phyloP scores from a whole-genome alignment of 2,888 invertebrate genomes.

The Acrocyrtus sp. region DNA sequence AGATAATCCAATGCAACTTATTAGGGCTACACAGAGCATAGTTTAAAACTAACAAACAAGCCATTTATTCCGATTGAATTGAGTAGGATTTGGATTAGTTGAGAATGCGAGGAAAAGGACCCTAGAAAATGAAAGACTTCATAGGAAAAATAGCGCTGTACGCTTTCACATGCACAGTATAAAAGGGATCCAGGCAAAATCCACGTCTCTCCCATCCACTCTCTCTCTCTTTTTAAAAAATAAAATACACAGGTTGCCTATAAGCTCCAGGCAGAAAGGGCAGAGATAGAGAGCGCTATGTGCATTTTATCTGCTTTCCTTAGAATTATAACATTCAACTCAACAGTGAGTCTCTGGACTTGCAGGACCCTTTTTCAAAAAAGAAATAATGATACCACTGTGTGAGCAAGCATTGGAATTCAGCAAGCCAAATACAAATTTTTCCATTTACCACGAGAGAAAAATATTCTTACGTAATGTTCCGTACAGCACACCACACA shows the following conservation, averaged over 20 bases:
- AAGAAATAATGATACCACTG: slow-evolving; percentile 10
- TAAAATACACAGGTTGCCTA: no score
- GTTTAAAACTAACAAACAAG: slow-evolving; percentile 56
- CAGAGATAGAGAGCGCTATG: no score
- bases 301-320: no score
- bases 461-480: not conserved
- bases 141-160: no score
- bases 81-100: slow-evolving; percentile 48
- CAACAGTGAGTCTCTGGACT: no score
- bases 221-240: no score
- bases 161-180: not conserved
- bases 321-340: no score
- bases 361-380: not conserved
- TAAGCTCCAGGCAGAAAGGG: no score
- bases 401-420: slow-evolving; percentile 33
- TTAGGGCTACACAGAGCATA: no score
- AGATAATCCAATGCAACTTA: no score
- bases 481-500: not conserved
- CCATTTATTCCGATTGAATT: slow-evolving; percentile 56
- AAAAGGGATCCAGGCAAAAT: slow-evolving; percentile 34
- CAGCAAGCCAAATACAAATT: slow-evolving; percentile 32
- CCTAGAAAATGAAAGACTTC: slow-evolving; percentile 32
- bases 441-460: slow-evolving; percentile 15
- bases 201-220: slow-evolving; percentile 7
- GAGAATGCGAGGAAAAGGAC: slow-evolving; percentile 22